These are phyloP conservation scores for Nesoenas mayeri DNA, from an alignment of 2,113 vertebrate genomes.

Conservation along the genomic window DNA sequence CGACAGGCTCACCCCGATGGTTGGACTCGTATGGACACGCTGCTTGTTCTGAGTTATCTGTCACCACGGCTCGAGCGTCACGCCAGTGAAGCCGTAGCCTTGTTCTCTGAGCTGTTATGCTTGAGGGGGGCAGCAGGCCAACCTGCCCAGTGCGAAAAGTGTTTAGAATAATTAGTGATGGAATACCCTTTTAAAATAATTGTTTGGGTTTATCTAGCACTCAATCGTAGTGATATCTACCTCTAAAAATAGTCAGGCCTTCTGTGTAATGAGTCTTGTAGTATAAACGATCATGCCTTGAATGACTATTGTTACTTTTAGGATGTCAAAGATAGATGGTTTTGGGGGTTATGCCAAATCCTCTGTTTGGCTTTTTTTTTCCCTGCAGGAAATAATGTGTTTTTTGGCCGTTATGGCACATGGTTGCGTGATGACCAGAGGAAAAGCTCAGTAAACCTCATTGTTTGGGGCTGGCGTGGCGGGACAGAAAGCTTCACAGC, in stretches of 20 bases:
- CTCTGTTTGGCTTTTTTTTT: not conserved
- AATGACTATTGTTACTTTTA: constrained; percentile 35
- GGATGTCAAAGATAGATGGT: not conserved
- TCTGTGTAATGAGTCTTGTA: not conserved
- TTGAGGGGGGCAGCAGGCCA: constrained; percentile 15
- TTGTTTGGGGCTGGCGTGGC: not conserved
- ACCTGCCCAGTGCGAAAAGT: not conserved
- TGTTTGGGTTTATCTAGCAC: constrained; percentile 53
- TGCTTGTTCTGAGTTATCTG: not conserved
- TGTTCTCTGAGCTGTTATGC: not conserved
- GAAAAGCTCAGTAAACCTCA: not conserved
- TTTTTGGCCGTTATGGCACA: accelerated
- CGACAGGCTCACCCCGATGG: not conserved
- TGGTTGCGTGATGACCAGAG: not conserved
- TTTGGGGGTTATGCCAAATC: constrained; percentile 9
- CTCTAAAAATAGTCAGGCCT: constrained; percentile 44
- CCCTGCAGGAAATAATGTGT: not conserved
- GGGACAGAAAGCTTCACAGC: not conserved
- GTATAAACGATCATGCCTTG: constrained; percentile 19
- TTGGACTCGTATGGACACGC: accelerated
- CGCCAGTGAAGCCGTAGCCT: accelerated
- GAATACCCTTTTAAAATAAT: constrained; percentile 43
- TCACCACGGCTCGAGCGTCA: accelerated
- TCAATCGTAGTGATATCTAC: not conserved
- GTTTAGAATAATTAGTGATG: constrained; percentile 64